Conservation (phyloP, 2,888 invertebrate species). For the Tenthredo mesomela region DNA sequence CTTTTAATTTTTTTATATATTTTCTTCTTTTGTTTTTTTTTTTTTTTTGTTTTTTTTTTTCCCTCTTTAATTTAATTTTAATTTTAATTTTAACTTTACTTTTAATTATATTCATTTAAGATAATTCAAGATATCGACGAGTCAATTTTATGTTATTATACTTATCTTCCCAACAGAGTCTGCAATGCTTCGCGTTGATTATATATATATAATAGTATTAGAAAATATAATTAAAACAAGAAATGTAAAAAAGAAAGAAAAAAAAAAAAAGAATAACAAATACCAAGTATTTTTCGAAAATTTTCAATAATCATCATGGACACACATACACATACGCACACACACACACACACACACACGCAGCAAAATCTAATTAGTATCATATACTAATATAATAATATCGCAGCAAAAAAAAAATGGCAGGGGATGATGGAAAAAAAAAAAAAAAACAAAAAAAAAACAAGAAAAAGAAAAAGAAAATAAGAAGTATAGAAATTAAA, state of each 20-base stretch:
- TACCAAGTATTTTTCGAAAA: not conserved
- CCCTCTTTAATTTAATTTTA: slow-evolving; percentile 31
- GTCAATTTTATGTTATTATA: slow-evolving; percentile 25
- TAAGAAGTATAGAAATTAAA: not conserved
- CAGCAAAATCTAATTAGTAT: not conserved
- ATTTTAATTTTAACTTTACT: slow-evolving; percentile 55
- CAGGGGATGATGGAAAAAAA: not conserved
- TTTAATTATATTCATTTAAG: slow-evolving; percentile 59
- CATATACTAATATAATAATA: slow-evolving; percentile 1
- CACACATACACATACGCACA: not conserved
- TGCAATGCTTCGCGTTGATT: slow-evolving; percentile 28
- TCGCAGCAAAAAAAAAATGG: not conserved
- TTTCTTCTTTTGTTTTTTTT: slow-evolving; percentile 47
- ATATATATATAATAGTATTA: not conserved
- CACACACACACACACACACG: not conserved
- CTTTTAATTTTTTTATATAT: slow-evolving; percentile 74
- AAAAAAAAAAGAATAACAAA: not conserved
- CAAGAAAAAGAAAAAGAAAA: too few species aligned
- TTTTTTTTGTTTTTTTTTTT: slow-evolving; percentile 55
- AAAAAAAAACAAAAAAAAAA: too few species aligned
- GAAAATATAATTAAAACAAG: not conserved
- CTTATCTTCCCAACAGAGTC: not conserved
- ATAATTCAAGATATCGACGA: slow-evolving; percentile 41
- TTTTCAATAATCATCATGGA: not conserved
- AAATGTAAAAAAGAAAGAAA: not conserved